Evolutionary conservation across 2,113 vertebrate species (phyloP).

Genomic region (Microcebus jonahi): DNA sequence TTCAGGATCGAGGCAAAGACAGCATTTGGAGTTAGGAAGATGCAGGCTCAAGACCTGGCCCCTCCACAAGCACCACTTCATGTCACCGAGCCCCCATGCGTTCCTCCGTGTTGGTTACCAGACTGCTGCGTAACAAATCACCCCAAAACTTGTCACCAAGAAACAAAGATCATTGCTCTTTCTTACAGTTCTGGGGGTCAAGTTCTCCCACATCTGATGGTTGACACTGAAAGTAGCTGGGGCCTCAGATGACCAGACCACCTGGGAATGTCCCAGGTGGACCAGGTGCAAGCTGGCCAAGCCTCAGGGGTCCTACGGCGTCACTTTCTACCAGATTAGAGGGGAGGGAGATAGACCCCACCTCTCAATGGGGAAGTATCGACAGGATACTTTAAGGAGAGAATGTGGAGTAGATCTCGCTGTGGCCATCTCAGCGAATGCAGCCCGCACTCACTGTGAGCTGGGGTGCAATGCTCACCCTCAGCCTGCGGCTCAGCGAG

Average conservation of each 20-base stretch:
- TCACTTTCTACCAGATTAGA: not conserved
- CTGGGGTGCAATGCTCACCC: not conserved
- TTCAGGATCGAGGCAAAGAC: not conserved
- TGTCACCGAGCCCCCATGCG: not conserved
- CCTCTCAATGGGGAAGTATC: not conserved
- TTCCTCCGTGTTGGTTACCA: not conserved
- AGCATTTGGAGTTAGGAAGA: not conserved
- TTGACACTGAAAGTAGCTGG: not conserved
- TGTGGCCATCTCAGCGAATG: not conserved
- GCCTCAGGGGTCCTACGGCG: not conserved
- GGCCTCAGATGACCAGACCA: not conserved
- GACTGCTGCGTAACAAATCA: not conserved
- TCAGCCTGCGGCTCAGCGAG: not conserved
- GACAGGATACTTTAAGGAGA: not conserved
- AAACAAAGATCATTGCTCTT: not conserved
- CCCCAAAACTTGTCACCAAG: not conserved
- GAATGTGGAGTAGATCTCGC: not conserved
- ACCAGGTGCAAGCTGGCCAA: not conserved
- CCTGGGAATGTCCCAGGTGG: not conserved
- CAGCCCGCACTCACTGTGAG: not conserved
- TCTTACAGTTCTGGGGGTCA: not conserved
- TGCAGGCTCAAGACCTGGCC: no score
- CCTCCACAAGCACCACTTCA: no score
- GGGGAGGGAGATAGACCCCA: not conserved
- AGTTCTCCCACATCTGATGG: not conserved